A percentile compares a stretch with the other conserved stretches of the same genome.
phyloP scores from a whole-genome alignment of 2,113 vertebrate species.

The Pogonocichla stellata region DNA sequence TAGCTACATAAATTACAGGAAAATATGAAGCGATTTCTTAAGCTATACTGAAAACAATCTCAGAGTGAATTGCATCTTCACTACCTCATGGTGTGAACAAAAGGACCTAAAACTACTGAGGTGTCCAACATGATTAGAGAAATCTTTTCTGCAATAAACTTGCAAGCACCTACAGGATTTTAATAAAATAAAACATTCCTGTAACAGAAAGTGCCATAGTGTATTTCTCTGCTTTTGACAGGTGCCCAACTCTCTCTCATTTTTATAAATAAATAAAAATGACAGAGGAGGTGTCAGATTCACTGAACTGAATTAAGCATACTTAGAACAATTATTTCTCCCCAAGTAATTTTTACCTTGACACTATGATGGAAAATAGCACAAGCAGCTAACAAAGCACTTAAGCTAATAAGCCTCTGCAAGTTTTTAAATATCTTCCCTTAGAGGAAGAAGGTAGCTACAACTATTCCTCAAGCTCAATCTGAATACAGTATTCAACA shows the following conservation, averaged over 20 bases:
- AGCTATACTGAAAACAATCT: neutral
- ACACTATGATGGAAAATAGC: neutral
- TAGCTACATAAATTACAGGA: constrained; percentile 47
- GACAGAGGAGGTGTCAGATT: constrained; percentile 15
- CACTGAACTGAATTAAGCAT: constrained; percentile 21
- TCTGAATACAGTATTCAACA: neutral
- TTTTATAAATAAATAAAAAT: constrained; percentile 48
- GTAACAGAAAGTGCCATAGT: neutral
- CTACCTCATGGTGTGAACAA: neutral
- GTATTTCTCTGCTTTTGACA: neutral
- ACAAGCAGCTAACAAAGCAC: constrained; percentile 28
- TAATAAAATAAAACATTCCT: neutral
- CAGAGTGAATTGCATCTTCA: neutral
- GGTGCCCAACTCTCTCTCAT: neutral
- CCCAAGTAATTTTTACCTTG: constrained; percentile 35
- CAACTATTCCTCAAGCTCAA: neutral
- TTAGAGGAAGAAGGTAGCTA: neutral
- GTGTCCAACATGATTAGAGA: neutral
- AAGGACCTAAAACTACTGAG: neutral
- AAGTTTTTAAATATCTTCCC: neutral
- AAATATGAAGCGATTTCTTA: constrained; percentile 20
- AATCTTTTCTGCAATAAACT: neutral
- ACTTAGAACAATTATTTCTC: constrained; percentile 31
- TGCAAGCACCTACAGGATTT: neutral
- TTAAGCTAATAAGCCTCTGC: constrained; percentile 1